Evolutionary conservation across 2,797 vertebrate genomes (phyloP).

Genomic region (Malurus leucopterus): DNA sequence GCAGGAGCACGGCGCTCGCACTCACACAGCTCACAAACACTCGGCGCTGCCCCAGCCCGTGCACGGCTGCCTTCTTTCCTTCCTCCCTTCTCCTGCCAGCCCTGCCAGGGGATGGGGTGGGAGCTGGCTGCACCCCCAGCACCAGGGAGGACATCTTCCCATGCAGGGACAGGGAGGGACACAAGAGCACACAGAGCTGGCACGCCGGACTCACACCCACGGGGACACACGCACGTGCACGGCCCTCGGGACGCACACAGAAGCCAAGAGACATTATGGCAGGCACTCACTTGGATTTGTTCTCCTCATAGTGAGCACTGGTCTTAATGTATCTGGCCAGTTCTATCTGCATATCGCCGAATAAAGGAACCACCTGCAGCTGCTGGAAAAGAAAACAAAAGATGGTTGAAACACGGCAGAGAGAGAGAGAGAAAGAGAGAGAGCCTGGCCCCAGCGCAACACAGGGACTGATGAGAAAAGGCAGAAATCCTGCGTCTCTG

Average conservation of each 20-base stretch:
- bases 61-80: neutral
- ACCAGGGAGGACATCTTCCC: neutral
- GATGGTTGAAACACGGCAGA: conserved; percentile 46
- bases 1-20: conserved; percentile 37
- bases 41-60: neutral
- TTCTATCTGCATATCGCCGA: conserved; percentile 92
- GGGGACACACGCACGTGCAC: no score
- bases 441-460: neutral
- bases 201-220: no score
- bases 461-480: fast-evolving
- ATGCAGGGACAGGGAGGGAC: conserved; percentile 1
- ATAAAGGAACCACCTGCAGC: conserved; percentile 88
- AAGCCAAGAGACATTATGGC: conserved; percentile 83
- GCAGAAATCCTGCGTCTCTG: neutral
- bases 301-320: conserved; percentile 92
- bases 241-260: conserved; percentile 57
- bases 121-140: neutral
- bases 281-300: conserved; percentile 90
- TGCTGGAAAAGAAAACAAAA: conserved; percentile 80
- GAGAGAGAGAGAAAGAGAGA: neutral
- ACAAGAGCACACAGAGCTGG: neutral
- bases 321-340: conserved; percentile 91
- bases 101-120: neutral
- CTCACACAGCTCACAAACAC: conserved; percentile 41
- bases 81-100: neutral